Evolutionary conservation across 2,113 vertebrate species (phyloP).

Genomic region (Gymnogyps californianus): DNA sequence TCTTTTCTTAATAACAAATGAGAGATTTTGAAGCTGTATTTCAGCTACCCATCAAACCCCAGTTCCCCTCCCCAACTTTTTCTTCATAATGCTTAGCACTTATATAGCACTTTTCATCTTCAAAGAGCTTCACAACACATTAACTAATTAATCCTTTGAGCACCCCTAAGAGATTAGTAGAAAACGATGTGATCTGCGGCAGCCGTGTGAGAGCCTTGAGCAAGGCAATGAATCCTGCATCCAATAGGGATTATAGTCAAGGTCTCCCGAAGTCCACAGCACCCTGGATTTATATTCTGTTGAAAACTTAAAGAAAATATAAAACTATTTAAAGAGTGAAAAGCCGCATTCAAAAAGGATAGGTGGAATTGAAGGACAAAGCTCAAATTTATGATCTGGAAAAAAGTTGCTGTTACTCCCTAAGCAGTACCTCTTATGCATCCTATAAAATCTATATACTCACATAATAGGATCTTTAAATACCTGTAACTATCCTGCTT

Average conservation of each 20-base stretch:
- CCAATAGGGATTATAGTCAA: slow-evolving; percentile 10
- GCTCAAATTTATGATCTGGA: neutral
- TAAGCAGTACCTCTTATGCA: neutral
- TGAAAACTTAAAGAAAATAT: neutral
- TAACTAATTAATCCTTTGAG: slow-evolving; percentile 57
- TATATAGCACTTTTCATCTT: slow-evolving; percentile 44
- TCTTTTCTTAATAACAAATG: slow-evolving; percentile 1
- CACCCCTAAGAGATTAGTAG: slow-evolving; percentile 14
- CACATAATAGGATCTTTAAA: neutral
- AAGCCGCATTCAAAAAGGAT: neutral
- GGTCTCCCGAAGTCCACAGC: neutral
- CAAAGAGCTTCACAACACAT: slow-evolving; percentile 37
- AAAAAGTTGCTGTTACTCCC: neutral
- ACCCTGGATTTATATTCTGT: neutral
- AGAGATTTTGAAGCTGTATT: slow-evolving; percentile 5
- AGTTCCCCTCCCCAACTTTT: neutral
- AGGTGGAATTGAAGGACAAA: neutral
- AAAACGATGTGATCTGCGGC: neutral
- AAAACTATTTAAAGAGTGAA: neutral
- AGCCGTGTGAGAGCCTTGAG: neutral
- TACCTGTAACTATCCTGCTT: neutral
- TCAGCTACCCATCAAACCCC: neutral
- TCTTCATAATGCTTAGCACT: neutral
- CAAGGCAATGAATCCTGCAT: slow-evolving; percentile 1
- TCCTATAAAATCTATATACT: neutral